Percentiles rank a stretch among this genome's conserved stretches.
Evolutionary conservation across 2,113 vertebrate genomes (phyloP).

Genomic region (Craseonycteris thonglongyai): DNA sequence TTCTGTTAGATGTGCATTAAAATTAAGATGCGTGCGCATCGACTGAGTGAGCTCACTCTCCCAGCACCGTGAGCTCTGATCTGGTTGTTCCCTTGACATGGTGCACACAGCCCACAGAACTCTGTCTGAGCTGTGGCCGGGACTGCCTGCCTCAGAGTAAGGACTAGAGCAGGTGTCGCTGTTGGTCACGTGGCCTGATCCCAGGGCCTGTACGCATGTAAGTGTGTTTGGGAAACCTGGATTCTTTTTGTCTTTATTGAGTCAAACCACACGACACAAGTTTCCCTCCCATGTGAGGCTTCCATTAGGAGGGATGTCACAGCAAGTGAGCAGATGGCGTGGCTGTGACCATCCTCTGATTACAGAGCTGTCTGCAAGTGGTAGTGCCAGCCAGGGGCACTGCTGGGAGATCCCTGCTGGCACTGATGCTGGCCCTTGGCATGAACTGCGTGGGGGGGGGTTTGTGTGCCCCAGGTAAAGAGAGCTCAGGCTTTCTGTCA

Average conservation of each 20-base stretch:
- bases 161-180: not conserved
- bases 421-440: rapidly evolving
- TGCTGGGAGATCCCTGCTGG: not conserved
- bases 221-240: rapidly evolving
- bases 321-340: not conserved
- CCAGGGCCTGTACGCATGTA: too few relatives aligned
- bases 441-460: rapidly evolving
- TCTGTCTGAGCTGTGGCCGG: rapidly evolving
- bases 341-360: not conserved
- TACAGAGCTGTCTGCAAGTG: not conserved
- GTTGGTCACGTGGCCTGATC: rapidly evolving
- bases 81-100: rapidly evolving
- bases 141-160: rapidly evolving
- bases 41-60: slow-evolving; percentile 42
- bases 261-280: not conserved
- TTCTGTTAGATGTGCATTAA: not conserved
- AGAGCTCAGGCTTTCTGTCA: too few relatives aligned
- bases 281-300: rapidly evolving
- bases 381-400: not conserved
- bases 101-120: not conserved
- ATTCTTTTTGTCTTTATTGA: not conserved
- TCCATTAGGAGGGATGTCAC: not conserved
- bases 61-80: rapidly evolving
- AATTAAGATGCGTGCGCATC: not conserved
- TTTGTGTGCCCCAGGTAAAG: too few relatives aligned